Conservation (phyloP, 2,797 vertebrate species). For the Ceryle rudis region DNA sequence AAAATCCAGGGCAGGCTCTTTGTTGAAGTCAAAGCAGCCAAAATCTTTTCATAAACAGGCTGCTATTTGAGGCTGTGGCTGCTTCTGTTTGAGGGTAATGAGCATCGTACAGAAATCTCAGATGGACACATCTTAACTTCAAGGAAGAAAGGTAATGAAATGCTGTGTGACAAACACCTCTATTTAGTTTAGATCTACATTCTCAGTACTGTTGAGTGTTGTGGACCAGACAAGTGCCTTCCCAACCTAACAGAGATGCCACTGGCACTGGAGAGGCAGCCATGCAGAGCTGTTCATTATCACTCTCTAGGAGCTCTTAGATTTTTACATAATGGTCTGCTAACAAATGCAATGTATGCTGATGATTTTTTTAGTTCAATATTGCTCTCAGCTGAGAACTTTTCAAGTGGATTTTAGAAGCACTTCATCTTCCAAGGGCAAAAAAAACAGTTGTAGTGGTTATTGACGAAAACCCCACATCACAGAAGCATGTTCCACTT, state of each 20-base stretch:
- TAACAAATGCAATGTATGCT: background rate
- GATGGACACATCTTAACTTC: background rate
- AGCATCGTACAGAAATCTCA: background rate
- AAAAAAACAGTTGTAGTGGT: background rate
- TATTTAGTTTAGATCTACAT: background rate
- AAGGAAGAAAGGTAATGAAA: background rate
- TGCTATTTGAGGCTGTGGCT: background rate
- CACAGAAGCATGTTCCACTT: background rate
- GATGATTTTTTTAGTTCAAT: background rate
- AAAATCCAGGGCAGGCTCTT: background rate
- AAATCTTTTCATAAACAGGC: background rate
- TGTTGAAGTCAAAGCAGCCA: background rate
- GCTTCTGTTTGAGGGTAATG: background rate
- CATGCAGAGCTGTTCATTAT: fast-evolving
- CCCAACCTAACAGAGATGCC: background rate
- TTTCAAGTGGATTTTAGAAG: background rate
- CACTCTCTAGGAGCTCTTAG: background rate
- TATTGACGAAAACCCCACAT: background rate
- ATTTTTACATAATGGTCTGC: background rate
- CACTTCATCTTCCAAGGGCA: background rate
- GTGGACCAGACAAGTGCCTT: background rate
- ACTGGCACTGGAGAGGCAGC: background rate
- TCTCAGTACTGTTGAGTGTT: background rate
- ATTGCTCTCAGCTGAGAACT: background rate
- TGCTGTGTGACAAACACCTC: background rate